Evolutionary conservation across 2,797 vertebrate species (phyloP).

Genomic region (Coreius guichenoti): DNA sequence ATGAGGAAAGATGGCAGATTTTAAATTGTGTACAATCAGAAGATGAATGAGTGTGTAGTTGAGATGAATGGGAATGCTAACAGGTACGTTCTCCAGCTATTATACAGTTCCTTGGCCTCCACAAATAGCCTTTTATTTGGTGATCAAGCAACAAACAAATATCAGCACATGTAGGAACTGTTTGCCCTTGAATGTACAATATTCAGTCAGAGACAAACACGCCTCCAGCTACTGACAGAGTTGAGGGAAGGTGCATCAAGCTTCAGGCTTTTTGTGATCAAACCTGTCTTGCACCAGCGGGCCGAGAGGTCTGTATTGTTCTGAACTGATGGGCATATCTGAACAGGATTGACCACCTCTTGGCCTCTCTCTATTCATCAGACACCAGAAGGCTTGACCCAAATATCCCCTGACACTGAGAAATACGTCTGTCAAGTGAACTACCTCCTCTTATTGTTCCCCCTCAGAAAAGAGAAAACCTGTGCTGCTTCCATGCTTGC

Average conservation of each 20-base stretch:
- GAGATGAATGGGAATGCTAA: neutral
- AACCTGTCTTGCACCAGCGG: slow-evolving; percentile 59
- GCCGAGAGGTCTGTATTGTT: slow-evolving; percentile 60
- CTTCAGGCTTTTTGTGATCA: slow-evolving; percentile 56
- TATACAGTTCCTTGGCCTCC: neutral
- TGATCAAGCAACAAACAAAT: slow-evolving; percentile 3
- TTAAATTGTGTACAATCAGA: slow-evolving; percentile 2
- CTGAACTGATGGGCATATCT: slow-evolving; percentile 63
- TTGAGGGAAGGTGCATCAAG: slow-evolving; percentile 32
- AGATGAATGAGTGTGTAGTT: neutral
- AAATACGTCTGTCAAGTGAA: slow-evolving; percentile 58
- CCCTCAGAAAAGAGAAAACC: slow-evolving; percentile 19
- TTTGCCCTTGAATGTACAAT: slow-evolving; percentile 69
- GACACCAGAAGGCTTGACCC: slow-evolving; percentile 58
- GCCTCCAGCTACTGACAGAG: slow-evolving; percentile 37
- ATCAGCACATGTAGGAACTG: neutral
- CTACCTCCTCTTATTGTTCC: slow-evolving; percentile 31
- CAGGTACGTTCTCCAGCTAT: neutral
- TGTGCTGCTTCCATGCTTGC: neutral
- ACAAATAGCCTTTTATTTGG: neutral
- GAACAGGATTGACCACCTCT: slow-evolving; percentile 70
- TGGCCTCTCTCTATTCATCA: slow-evolving; percentile 57
- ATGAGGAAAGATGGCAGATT: neutral
- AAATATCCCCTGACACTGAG: slow-evolving; percentile 66
- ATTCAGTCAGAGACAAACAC: slow-evolving; percentile 56